Base-by-base conservation (phyloP, 2,113 vertebrate genomes). In the Tauraco erythrolophus region DNA sequence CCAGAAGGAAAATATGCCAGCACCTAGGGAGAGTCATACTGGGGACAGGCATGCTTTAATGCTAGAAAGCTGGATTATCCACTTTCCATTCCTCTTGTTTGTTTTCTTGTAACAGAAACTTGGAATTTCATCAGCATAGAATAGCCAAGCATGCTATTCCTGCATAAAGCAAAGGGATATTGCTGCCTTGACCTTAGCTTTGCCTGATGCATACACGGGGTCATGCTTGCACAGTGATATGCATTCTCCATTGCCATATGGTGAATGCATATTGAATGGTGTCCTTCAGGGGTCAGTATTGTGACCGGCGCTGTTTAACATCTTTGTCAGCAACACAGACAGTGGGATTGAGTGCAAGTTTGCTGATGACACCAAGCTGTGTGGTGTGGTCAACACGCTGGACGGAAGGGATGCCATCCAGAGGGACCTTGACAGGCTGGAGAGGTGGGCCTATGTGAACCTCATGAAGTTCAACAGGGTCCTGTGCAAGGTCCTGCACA, bases 1-100 rank as follows among this genome's bases (percentile, higher is more conserved):
- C 22, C 45, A 97, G 83, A 83, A 94, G 48, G 65, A 92, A 97
- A 94, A 92, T 24, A 66, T 51, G 84, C 76, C 91, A 84, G 70
- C 56, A 75, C 90, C 66, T 62, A 89, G 78, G 81, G 81, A 93
- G 78, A 94, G 51, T 91, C 91, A 94, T 75, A 43, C 33, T 69
- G 78, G 60, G 95, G 91, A 91, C 91, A 94, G 37, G 33, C 45
- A n/a, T 19, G 28, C 56, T 87, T 80, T 80, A 91, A 35, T 41
- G 56, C 45, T 66, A 62, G 71, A 66, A 92, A 87, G 35, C 11
- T 71, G 81, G 10, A 84, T 30, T 92, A 90, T 85, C 31, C 25
- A 23, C 31, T 94, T 89, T 53, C 33, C 31, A 33, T 77, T 77
- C 11, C 24, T 81, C 74, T 61, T 84, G 5, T 27, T 91, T 91